phyloP scores from a whole-genome alignment of 1,140 invertebrate species.

The Scaptomyza montana region DNA sequence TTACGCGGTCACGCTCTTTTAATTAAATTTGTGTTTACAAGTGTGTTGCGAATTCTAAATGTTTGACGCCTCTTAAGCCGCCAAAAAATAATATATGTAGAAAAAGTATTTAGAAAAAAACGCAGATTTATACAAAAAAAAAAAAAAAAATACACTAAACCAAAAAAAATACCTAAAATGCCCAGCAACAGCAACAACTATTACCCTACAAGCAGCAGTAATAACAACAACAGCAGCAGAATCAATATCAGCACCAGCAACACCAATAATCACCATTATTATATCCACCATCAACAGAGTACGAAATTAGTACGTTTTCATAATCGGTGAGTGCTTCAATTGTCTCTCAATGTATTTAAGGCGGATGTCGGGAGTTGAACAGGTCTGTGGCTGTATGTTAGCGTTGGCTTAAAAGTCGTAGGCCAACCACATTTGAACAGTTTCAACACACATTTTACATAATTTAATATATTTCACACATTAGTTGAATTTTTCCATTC shows the following conservation, averaged over 20 bases:
- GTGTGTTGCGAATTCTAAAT: slow-evolving; percentile 23
- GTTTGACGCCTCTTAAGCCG: neutral
- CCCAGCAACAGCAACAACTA: slow-evolving; percentile 35
- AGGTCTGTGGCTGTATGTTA: neutral
- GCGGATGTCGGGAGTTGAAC: neutral
- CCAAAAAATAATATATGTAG: neutral
- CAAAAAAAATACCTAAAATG: slow-evolving; percentile 40
- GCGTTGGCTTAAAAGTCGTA: slow-evolving; percentile 19
- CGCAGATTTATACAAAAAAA: slow-evolving; percentile 1
- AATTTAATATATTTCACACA: too few relatives aligned
- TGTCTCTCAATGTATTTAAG: neutral
- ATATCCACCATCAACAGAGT: slow-evolving; percentile 27
- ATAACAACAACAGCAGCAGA: neutral
- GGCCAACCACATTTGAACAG: too few relatives aligned
- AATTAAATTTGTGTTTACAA: neutral
- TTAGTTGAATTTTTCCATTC: too few relatives aligned
- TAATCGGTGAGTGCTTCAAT: slow-evolving; percentile 45
- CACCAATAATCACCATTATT: slow-evolving; percentile 12
- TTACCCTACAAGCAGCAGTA: slow-evolving; percentile 6
- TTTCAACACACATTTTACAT: too few relatives aligned
- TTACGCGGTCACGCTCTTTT: too few relatives aligned
- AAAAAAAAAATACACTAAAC: slow-evolving; percentile 12
- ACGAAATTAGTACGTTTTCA: slow-evolving; percentile 48
- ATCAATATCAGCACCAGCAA: slow-evolving; percentile 1
- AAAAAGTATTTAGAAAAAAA: neutral